phyloP scores from a whole-genome alignment of 1,140 invertebrate species.

The Physella acuta region DNA sequence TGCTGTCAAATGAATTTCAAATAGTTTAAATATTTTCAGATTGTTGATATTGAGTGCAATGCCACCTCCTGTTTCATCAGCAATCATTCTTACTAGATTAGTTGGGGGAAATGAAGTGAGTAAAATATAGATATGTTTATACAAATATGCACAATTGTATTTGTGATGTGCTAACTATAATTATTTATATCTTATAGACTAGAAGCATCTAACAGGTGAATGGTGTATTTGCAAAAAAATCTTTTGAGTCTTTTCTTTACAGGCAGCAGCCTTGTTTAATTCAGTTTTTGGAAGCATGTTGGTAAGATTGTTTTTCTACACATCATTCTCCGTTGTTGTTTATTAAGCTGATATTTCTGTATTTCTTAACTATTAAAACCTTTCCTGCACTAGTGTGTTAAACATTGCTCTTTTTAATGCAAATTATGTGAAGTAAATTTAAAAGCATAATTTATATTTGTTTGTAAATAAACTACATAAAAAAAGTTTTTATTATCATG shows the following conservation, averaged over 20 bases:
- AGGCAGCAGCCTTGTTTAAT: slow-evolving; percentile 15
- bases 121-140: too few species aligned
- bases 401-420: background rate
- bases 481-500: background rate
- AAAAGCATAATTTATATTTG: background rate
- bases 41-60: slow-evolving; percentile 65
- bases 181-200: background rate
- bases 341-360: background rate
- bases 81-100: slow-evolving; percentile 65
- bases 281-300: slow-evolving; percentile 13
- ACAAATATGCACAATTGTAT: background rate
- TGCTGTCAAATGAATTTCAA: too few species aligned
- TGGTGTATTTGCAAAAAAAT: background rate
- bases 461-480: background rate
- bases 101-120: slow-evolving; percentile 65
- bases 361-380: background rate
- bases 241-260: background rate
- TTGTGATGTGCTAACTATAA: background rate
- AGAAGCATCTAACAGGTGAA: background rate
- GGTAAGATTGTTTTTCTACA: slow-evolving; percentile 1
- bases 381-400: background rate
- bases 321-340: too few species aligned
- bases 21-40: slow-evolving; percentile 56
- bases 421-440: background rate
- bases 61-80: slow-evolving; percentile 67